A percentile compares a stretch with the other conserved stretches of the same genome.
These are phyloP conservation scores for Oncorhynchus gorbuscha DNA, from an alignment of 2,113 vertebrate genomes.

Conservation along the genomic window DNA sequence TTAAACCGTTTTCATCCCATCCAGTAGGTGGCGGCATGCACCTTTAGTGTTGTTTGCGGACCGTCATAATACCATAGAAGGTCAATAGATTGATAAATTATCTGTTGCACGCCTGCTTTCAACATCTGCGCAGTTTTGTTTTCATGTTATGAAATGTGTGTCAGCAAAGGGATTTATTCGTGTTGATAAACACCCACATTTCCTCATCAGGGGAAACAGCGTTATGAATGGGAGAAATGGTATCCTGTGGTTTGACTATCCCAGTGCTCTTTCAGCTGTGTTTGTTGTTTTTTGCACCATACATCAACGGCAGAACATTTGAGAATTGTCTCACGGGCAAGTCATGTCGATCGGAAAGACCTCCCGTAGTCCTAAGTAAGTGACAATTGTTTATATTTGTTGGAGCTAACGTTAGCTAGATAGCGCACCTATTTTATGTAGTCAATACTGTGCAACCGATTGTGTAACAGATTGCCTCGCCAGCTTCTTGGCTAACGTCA, in stretches of 20 bases:
- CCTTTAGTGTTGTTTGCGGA: too few species aligned
- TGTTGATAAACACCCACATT: neutral
- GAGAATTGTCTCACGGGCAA: slow-evolving; percentile 45
- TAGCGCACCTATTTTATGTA: neutral
- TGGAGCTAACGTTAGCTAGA: neutral
- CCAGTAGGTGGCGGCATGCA: too few species aligned
- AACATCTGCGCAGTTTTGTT: neutral
- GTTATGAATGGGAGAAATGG: slow-evolving; percentile 67
- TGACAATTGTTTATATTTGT: slow-evolving; percentile 8
- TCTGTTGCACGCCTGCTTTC: slow-evolving; percentile 5
- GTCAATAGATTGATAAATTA: slow-evolving; percentile 17
- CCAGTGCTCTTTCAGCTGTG: slow-evolving; percentile 44
- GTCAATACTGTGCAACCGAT: neutral
- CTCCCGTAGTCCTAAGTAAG: slow-evolving; percentile 79
- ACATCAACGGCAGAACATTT: slow-evolving; percentile 41
- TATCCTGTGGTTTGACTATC: slow-evolving; percentile 37
- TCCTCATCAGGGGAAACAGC: neutral
- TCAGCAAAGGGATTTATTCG: neutral
- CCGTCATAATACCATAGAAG: too few species aligned
- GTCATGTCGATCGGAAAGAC: slow-evolving; percentile 41
- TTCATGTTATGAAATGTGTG: neutral
- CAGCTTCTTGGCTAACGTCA: neutral
- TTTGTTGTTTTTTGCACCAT: slow-evolving; percentile 42
- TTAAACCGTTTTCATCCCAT: too few species aligned
- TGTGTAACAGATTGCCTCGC: neutral